Percentiles rank a stretch among this genome's conserved stretches.
Conservation (phyloP, 2,888 invertebrate genomes). For the Hymenopus coronatus region DNA sequence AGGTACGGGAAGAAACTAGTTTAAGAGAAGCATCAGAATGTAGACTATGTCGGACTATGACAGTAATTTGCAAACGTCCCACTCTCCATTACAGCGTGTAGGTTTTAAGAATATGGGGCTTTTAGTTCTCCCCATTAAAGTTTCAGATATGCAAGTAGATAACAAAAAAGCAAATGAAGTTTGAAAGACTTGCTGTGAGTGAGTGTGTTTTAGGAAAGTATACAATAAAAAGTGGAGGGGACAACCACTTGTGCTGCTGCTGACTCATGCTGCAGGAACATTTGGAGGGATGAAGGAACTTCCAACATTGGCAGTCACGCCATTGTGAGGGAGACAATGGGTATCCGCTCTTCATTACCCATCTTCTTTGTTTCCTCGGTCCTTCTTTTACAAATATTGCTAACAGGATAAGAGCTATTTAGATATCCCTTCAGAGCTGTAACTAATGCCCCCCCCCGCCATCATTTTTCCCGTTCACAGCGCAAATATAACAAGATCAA, state of each 20-base stretch:
- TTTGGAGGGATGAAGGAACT: neutral
- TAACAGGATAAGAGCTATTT: neutral
- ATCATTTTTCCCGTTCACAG: neutral
- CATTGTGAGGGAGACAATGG: neutral
- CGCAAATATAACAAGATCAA: neutral
- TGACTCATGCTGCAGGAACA: neutral
- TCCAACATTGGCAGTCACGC: neutral
- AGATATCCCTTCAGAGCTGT: neutral
- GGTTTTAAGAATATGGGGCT: no score
- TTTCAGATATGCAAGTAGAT: no score
- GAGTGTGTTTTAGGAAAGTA: neutral
- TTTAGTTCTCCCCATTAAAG: no score
- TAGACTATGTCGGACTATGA: no score
- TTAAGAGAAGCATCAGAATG: no score
- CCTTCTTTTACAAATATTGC: neutral
- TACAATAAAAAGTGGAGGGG: neutral
- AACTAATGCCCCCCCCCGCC: neutral
- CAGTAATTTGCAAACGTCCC: no score
- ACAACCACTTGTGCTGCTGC: neutral
- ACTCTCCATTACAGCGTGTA: no score
- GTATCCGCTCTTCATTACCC: neutral
- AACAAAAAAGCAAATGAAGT: no score
- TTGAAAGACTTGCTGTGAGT: neutral
- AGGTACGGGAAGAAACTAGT: no score
- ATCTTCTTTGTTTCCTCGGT: neutral